Conservation (phyloP, 2,888 invertebrate genomes). For the Imbricaverruca yamaguchii region DNA sequence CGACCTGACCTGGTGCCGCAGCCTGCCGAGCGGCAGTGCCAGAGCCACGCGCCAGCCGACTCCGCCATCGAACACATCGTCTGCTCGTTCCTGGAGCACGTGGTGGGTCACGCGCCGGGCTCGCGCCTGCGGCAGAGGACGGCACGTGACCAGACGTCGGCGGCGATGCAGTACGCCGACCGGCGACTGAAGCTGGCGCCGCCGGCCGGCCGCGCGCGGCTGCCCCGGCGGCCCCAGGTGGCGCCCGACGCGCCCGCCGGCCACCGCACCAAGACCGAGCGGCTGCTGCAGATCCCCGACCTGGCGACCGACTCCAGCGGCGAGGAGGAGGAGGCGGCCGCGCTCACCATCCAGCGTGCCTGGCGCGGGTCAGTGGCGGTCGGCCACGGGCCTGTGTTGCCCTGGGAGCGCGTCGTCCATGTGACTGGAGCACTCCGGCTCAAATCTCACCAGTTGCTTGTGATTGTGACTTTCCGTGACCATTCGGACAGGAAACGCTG, state of each 20-base stretch:
- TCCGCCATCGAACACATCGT: slow-evolving; percentile 4
- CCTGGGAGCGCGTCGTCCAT: too few relatives aligned
- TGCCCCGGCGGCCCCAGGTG: background rate
- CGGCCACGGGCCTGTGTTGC: too few relatives aligned
- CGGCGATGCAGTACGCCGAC: background rate
- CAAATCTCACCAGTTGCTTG: too few relatives aligned
- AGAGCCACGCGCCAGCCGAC: background rate
- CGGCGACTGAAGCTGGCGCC: background rate
- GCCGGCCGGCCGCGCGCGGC: background rate
- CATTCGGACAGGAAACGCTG: too few relatives aligned
- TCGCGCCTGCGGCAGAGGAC: background rate
- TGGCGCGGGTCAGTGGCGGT: background rate
- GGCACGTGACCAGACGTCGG: background rate
- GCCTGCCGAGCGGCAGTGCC: background rate
- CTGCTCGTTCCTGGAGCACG: slow-evolving; percentile 1
- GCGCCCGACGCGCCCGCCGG: background rate
- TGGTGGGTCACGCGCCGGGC: background rate
- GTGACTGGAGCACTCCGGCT: too few relatives aligned
- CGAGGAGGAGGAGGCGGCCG: background rate
- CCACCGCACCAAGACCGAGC: background rate
- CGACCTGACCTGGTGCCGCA: background rate
- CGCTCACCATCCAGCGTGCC: background rate
- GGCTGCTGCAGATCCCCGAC: background rate
- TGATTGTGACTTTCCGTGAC: too few relatives aligned
- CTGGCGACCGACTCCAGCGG: background rate